These are phyloP conservation scores for Malurus elegans DNA, from an alignment of 2,113 vertebrate species.

Conservation along the genomic window DNA sequence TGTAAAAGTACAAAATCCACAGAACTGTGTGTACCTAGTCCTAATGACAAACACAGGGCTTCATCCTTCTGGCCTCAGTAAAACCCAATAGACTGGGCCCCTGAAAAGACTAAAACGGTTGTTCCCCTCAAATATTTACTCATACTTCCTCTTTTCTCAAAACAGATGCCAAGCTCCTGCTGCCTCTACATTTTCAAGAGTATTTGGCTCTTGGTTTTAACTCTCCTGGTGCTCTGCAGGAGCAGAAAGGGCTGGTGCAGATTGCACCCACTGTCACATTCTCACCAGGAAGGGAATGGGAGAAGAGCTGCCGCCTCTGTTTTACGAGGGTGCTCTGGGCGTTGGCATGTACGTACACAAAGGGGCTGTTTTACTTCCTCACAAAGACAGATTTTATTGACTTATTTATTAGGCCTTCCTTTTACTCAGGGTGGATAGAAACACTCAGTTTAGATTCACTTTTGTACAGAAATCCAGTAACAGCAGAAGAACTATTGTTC, in stretches of 20 bases:
- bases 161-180: neutral
- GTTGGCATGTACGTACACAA: neutral
- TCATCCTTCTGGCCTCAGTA: neutral
- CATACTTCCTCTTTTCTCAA: conserved; percentile 4
- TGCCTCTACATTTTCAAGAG: neutral
- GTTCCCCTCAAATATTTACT: conserved; percentile 31
- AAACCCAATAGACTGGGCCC: neutral
- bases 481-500: neutral
- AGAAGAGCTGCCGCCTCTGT: neutral
- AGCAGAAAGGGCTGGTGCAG: neutral
- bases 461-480: neutral
- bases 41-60: conserved; percentile 31
- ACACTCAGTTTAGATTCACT: neutral
- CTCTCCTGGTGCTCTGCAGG: neutral
- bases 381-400: conserved; percentile 2
- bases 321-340: conserved; percentile 2
- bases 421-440: neutral
- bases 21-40: conserved; percentile 46
- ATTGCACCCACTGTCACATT: neutral
- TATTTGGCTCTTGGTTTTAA: neutral
- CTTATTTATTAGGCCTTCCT: conserved; percentile 14
- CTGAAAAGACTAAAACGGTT: neutral
- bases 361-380: neutral
- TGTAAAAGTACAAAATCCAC: conserved; percentile 82
- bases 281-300: conserved; percentile 23